Conservation (phyloP, 2,888 invertebrate genomes). For the Hypomecis punctinalis region DNA sequence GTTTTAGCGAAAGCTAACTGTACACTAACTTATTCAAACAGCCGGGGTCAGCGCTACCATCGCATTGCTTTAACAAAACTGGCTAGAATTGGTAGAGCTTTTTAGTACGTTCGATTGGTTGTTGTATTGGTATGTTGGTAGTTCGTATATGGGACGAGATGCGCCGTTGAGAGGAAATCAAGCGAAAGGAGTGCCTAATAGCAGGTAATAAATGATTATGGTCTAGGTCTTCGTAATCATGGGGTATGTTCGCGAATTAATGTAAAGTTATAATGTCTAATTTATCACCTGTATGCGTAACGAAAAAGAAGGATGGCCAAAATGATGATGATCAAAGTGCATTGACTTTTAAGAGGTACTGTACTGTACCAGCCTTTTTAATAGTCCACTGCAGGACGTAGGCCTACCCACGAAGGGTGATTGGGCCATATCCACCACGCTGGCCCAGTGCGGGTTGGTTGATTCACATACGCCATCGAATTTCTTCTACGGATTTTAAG, state of each 20-base stretch:
- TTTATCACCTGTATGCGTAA: not conserved
- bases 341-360: too few relatives aligned
- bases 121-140: not conserved
- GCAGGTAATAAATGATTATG: slow-evolving; percentile 15
- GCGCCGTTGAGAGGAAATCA: slow-evolving; percentile 35
- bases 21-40: not conserved
- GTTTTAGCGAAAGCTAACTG: slow-evolving; percentile 34
- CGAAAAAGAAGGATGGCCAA: too few relatives aligned
- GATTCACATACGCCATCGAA: too few relatives aligned
- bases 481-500: too few relatives aligned
- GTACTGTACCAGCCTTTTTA: too few relatives aligned
- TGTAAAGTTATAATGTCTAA: not conserved
- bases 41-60: not conserved
- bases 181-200: slow-evolving; percentile 27
- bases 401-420: too few relatives aligned
- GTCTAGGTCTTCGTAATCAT: slow-evolving; percentile 16
- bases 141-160: slow-evolving; percentile 32
- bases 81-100: not conserved
- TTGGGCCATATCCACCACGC: too few relatives aligned
- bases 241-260: slow-evolving; percentile 6
- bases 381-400: too few relatives aligned
- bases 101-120: not conserved
- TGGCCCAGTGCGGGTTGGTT: too few relatives aligned
- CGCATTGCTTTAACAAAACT: not conserved
- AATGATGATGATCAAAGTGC: too few relatives aligned